Evolutionary conservation across 2,888 invertebrate species (phyloP), one percentile per base, ranked within the genome.

Genomic region (Zelleria hepariella): DNA sequence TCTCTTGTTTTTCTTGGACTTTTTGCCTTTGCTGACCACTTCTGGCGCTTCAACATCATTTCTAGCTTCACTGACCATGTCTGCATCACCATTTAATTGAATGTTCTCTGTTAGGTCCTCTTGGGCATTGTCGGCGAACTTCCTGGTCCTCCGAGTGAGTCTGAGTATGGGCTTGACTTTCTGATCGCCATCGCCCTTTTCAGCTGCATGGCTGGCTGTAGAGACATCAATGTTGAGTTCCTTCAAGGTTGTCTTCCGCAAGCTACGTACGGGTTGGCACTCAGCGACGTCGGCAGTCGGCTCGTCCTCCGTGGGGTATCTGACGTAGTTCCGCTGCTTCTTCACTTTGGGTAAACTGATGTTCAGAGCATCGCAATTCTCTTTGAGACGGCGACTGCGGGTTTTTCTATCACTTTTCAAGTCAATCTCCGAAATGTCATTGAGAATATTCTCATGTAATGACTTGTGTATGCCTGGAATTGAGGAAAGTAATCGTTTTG

Each of bases 381-480:
- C 80, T 57, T 79, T 80, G 1, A 65, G 52, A 58, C 71, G 77
- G 59, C 72, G 78, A 61, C 69, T 77, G 26, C 80, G 73, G 18
- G 77, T 74, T 66, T 81, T 84, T 57, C 74, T 74, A 57, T 77
- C 79, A 61, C 66, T 75, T 62, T 70, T 77, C 1, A 60, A 48
- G 23, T 60, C 61, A 5, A 63, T 27, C 3, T 77, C 74, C 23
- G 58, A 49, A 20, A 68, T 67, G 32, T 56, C 52, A 21, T 63
- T 63, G 2, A 58, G 53, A 21, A 61, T 59, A 57, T 66, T 67
- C 54, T 75, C 77, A 49, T 71, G 67, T 58, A 73, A 65, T 18
- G 77, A 75, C 52, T 67, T 70, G 63, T 82, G 83, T 61, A 83
- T 77, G 48, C 83, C 86, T 86, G 68, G 62, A 80, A 80, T 25